A percentile compares a stretch with the other conserved stretches of the same genome.
phyloP scores from a whole-genome alignment of 92 coral and sea anemone species.

The Zoanthus sansibaricus region DNA sequence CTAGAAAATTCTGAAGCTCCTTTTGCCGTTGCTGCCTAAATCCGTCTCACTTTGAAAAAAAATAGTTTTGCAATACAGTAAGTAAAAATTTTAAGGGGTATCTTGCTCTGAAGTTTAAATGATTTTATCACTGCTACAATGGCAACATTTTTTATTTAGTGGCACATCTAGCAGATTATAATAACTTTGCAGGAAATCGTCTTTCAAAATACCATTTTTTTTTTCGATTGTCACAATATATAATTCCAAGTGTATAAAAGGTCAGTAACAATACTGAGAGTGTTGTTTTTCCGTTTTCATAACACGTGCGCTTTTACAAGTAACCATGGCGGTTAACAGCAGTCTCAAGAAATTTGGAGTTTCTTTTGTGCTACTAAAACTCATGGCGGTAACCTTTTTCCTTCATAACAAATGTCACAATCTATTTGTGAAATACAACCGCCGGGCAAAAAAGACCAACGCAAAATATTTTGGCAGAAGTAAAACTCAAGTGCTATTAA shows the following conservation, averaged over 20 bases:
- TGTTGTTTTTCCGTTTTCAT: background rate
- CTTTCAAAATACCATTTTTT: background rate
- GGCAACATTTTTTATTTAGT: too few relatives aligned
- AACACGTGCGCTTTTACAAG: conserved; percentile 31
- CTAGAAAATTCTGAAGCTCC: too few relatives aligned
- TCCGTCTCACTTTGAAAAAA: too few relatives aligned
- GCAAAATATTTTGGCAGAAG: background rate
- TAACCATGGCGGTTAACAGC: conserved; percentile 28
- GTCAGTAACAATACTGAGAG: background rate
- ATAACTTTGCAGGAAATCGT: too few relatives aligned
- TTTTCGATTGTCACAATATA: background rate
- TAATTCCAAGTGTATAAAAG: too few relatives aligned
- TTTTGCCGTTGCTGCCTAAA: too few relatives aligned
- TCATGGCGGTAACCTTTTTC: conserved; percentile 10
- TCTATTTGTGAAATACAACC: background rate
- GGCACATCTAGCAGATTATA: too few relatives aligned
- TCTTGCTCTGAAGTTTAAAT: too few relatives aligned
- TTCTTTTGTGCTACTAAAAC: conserved; percentile 40
- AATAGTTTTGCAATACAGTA: too few relatives aligned
- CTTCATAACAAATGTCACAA: conserved; percentile 2
- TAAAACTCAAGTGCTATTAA: background rate
- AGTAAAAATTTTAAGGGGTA: too few relatives aligned
- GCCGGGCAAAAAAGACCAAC: background rate
- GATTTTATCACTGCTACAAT: too few relatives aligned
- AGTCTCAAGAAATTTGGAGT: conserved; percentile 20